Conservation (phyloP, 37 sponge, comb jelly and placozoan genomes). For the Beroe forskalii region DNA sequence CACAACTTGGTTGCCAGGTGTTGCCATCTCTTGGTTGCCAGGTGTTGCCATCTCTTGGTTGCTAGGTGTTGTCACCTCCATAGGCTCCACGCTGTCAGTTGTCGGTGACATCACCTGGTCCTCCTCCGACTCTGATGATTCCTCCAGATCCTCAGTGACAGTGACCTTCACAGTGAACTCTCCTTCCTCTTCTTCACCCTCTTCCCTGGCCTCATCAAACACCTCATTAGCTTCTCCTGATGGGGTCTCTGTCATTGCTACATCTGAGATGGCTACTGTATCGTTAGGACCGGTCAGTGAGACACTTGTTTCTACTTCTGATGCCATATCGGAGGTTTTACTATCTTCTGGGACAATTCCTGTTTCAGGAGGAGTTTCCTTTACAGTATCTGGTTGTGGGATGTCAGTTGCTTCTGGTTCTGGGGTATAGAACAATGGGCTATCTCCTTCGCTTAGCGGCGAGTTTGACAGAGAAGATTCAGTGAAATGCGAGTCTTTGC, state of each 20-base stretch:
- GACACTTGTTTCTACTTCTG: no score
- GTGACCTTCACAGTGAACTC: neutral
- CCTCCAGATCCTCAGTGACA: neutral
- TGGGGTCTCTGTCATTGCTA: neutral
- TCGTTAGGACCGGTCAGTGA: no score
- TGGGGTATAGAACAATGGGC: neutral
- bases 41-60: neutral
- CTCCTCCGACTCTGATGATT: neutral
- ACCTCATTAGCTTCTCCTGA: neutral
- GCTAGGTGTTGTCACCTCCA: neutral
- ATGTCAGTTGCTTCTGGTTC: neutral
- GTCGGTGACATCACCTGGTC: neutral
- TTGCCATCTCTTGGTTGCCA: neutral
- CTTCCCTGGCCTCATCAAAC: neutral
- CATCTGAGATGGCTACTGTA: no score
- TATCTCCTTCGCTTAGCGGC: neutral
- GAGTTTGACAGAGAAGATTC: constrained; percentile 1
- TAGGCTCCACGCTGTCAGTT: neutral
- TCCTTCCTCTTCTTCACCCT: neutral
- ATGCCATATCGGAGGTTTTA: no score
- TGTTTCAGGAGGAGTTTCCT: no score
- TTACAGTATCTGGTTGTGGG: no score
- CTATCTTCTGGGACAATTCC: no score
- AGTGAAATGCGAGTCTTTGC: neutral
- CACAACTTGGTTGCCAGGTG: neutral